A percentile compares a stretch with the other conserved stretches of the same genome.
phyloP scores from a whole-genome alignment of 2,888 invertebrate genomes.

The Caenorhabditis drosophilae region DNA sequence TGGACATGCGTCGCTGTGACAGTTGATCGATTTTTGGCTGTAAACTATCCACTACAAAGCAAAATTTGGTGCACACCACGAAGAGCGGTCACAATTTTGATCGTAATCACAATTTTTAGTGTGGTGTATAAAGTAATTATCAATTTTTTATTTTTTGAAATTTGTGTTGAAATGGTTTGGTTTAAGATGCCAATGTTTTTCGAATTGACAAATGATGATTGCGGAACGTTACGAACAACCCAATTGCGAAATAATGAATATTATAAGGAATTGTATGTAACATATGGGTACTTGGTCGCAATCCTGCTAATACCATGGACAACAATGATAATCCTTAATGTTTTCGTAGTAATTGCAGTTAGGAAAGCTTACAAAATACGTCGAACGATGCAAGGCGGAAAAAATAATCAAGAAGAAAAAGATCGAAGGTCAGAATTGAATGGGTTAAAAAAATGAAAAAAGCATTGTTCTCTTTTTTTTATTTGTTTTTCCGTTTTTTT shows the following conservation, averaged over 20 bases:
- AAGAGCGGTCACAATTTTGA: conserved; percentile 46
- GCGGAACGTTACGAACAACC: conserved; percentile 53
- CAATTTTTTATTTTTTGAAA: neutral
- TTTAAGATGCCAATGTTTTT: conserved; percentile 56
- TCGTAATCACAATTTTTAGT: conserved; percentile 52
- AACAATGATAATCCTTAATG: conserved; percentile 61
- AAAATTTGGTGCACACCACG: conserved; percentile 62
- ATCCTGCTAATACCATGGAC: conserved; percentile 61
- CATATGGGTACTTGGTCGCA: conserved; percentile 57
- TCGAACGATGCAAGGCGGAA: conserved; percentile 46
- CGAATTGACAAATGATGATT: conserved; percentile 58
- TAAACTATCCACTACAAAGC: conserved; percentile 62
- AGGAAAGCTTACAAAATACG: conserved; percentile 55
- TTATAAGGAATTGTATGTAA: conserved; percentile 60
- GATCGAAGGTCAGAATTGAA: conserved; percentile 47
- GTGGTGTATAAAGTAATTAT: conserved; percentile 52
- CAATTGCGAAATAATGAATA: conserved; percentile 48
- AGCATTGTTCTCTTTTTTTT: no score
- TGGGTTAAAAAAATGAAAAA: no score
- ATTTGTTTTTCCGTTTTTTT: no score
- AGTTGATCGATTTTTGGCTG: conserved; percentile 64
- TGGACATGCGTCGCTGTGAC: conserved; percentile 68
- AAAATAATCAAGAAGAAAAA: conserved; percentile 53
- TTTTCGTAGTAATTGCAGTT: conserved; percentile 57
- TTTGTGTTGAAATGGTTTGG: no score